Evolutionary conservation across 2,113 vertebrate species (phyloP).

Genomic region (Charina bottae): DNA sequence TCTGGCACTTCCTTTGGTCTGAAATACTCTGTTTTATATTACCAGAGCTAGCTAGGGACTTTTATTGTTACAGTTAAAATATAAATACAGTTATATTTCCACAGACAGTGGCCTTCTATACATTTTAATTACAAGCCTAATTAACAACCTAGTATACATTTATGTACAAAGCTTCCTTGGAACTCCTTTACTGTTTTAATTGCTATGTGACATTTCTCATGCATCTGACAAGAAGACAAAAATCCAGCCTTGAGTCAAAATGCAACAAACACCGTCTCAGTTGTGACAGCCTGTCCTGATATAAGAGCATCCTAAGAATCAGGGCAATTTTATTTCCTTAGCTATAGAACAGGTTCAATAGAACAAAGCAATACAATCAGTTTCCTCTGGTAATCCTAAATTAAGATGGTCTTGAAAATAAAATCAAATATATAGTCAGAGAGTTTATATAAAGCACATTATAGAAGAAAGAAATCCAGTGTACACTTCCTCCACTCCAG

Average conservation of each 20-base stretch:
- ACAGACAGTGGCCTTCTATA: background rate
- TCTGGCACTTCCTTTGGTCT: background rate
- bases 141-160: background rate
- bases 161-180: background rate
- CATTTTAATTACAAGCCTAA: background rate
- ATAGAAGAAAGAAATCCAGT: background rate
- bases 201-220: background rate
- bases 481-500: background rate
- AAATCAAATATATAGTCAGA: background rate
- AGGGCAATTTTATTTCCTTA: background rate
- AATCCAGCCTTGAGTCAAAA: background rate
- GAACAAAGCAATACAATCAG: background rate
- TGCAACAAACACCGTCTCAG: background rate
- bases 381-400: background rate
- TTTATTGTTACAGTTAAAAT: background rate
- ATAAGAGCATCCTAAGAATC: background rate
- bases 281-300: background rate
- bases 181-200: background rate
- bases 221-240: background rate
- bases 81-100: background rate
- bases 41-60: background rate
- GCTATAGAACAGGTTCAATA: background rate
- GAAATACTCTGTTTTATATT: background rate
- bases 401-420: background rate
- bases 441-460: background rate